These are phyloP conservation scores for Synanthedon formicaeformis DNA, from an alignment of 2,888 invertebrate species.

Conservation along the genomic window DNA sequence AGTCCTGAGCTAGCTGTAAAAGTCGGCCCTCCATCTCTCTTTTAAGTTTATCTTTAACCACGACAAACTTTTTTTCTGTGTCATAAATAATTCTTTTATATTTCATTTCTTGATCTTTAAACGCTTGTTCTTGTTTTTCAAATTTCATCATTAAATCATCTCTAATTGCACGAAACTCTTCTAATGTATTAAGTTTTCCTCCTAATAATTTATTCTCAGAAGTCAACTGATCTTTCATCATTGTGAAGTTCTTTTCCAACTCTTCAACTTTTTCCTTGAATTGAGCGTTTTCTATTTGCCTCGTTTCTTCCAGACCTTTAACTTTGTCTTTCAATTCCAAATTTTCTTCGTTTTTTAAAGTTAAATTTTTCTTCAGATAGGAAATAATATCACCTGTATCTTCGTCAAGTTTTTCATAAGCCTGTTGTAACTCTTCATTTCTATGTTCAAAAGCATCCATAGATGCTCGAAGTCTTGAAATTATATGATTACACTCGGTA, in stretches of 20 bases:
- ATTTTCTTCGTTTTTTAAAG: slow-evolving; percentile 76
- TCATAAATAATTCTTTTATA: slow-evolving; percentile 85
- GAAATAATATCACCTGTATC: slow-evolving; percentile 88
- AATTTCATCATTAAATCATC: slow-evolving; percentile 88
- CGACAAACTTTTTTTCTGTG: slow-evolving; percentile 80
- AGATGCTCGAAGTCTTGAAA: slow-evolving; percentile 75
- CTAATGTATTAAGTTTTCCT: slow-evolving; percentile 89
- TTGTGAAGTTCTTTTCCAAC: slow-evolving; percentile 78
- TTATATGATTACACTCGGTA: slow-evolving; percentile 83
- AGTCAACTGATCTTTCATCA: slow-evolving; percentile 85
- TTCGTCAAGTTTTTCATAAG: slow-evolving; percentile 77
- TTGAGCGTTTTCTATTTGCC: slow-evolving; percentile 75
- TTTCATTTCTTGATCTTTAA: slow-evolving; percentile 80
- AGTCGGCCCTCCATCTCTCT: slow-evolving; percentile 90
- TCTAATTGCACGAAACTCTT: slow-evolving; percentile 88
- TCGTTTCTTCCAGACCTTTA: slow-evolving; percentile 77
- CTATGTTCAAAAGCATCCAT: slow-evolving; percentile 79
- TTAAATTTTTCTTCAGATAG: slow-evolving; percentile 80
- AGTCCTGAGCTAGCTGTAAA: slow-evolving; percentile 84
- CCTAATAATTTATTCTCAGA: slow-evolving; percentile 88
- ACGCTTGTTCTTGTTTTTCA: slow-evolving; percentile 80
- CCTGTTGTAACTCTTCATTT: slow-evolving; percentile 74
- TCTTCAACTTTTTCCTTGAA: slow-evolving; percentile 75
- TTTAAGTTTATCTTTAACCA: slow-evolving; percentile 84
- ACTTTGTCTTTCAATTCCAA: slow-evolving; percentile 77